A percentile compares a stretch with the other conserved stretches of the same genome.
Conservation (phyloP, 2,888 invertebrate genomes). For the Pammene fasciana region DNA sequence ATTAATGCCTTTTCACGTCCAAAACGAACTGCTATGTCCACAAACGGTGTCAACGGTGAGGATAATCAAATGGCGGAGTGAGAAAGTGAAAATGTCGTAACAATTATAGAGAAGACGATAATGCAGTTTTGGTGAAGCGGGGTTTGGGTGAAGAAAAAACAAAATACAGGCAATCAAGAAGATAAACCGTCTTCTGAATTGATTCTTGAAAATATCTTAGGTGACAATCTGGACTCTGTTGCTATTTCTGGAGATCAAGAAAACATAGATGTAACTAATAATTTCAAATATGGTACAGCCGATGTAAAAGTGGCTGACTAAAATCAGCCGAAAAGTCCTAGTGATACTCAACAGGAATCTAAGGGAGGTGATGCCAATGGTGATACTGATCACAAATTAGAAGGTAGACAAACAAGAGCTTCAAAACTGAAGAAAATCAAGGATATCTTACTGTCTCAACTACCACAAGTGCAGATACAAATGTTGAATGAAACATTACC, state of each 20-base stretch:
- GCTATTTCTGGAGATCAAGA: background rate
- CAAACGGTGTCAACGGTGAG: too few relatives aligned
- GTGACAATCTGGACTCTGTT: background rate
- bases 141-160: too few relatives aligned
- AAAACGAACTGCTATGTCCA: too few relatives aligned
- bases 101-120: too few relatives aligned
- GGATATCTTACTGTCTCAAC: conserved; percentile 44
- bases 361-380: conserved; percentile 10
- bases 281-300: conserved; percentile 1
- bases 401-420: too few relatives aligned
- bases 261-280: conserved; percentile 9
- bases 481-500: conserved; percentile 39
- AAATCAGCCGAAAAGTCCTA: background rate
- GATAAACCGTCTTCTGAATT: conserved; percentile 25
- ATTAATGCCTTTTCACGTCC: too few relatives aligned
- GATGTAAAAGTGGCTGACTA: background rate
- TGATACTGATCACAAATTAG: background rate
- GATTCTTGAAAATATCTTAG: conserved; percentile 28
- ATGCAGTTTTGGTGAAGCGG: too few relatives aligned
- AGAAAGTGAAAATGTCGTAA: too few relatives aligned
- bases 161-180: too few relatives aligned
- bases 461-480: conserved; percentile 43
- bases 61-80: too few relatives aligned
- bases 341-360: conserved; percentile 17
- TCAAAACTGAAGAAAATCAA: conserved; percentile 33